These are phyloP conservation scores for Mesoligia furuncula DNA, from an alignment of 2,888 invertebrate genomes.

Conservation along the genomic window DNA sequence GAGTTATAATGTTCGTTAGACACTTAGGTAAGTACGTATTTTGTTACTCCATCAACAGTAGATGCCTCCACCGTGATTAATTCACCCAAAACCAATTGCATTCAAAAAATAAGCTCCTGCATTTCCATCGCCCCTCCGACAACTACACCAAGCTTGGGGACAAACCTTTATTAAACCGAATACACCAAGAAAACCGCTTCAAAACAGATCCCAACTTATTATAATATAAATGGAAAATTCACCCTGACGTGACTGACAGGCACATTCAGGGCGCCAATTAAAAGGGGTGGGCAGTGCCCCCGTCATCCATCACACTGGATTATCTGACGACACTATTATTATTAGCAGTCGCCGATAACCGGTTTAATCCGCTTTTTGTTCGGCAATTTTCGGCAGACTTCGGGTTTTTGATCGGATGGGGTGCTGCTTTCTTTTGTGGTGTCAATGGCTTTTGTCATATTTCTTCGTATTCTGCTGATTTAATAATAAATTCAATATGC, in stretches of 20 bases:
- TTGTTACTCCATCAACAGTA: neutral
- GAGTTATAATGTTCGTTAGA: neutral
- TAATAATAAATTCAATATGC: conserved; percentile 8
- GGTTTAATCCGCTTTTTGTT: conserved; percentile 85
- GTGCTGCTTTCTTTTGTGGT: conserved; percentile 53
- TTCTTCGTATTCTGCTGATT: conserved; percentile 17
- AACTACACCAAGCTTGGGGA: conserved; percentile 53
- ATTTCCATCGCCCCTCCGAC: conserved; percentile 59
- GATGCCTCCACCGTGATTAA: conserved; percentile 16
- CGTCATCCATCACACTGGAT: conserved; percentile 87
- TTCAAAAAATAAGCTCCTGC: conserved; percentile 56
- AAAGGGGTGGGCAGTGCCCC: conserved; percentile 84
- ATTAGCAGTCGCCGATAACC: conserved; percentile 85
- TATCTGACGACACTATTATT: conserved; percentile 87
- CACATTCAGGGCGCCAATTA: conserved; percentile 86
- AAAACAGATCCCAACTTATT: conserved; percentile 82
- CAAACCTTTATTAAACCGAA: conserved; percentile 70
- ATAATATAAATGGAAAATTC: conserved; percentile 89
- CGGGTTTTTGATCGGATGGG: conserved; percentile 53
- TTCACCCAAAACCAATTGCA: conserved; percentile 57
- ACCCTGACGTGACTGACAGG: conserved; percentile 82
- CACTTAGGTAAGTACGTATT: neutral
- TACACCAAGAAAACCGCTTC: conserved; percentile 68
- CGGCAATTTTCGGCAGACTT: conserved; percentile 75
- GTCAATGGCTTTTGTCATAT: conserved; percentile 36